phyloP scores from a whole-genome alignment of 2,888 invertebrate genomes.

The Mesochorus sp. region DNA sequence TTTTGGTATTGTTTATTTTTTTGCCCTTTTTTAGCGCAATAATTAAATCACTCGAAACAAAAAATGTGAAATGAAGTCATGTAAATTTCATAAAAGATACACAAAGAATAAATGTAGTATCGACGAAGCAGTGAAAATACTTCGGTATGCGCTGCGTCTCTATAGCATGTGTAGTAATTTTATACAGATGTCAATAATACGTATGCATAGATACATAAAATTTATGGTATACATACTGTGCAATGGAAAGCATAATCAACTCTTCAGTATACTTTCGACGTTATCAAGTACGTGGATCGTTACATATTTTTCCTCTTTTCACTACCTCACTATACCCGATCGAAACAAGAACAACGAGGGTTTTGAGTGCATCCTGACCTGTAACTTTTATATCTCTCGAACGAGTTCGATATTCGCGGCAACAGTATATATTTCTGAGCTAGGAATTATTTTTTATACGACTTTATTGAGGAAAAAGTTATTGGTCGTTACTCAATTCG shows the following conservation, averaged over 20 bases:
- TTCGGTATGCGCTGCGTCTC: no score
- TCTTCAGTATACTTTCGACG: not conserved
- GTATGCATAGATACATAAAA: not conserved
- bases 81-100: no score
- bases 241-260: conserved; percentile 18
- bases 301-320: conserved; percentile 23
- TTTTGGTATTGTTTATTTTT: no score
- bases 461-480: no score
- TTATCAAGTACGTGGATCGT: conserved; percentile 22
- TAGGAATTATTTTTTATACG: no score
- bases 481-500: no score
- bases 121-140: conserved; percentile 3
- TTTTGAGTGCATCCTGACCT: no score
- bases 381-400: not conserved
- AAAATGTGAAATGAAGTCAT: no score
- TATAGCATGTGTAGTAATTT: not conserved
- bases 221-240: not conserved
- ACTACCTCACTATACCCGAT: not conserved
- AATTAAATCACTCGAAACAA: no score
- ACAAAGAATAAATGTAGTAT: conserved; percentile 17
- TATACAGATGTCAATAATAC: conserved; percentile 6
- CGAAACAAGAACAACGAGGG: not conserved
- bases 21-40: no score
- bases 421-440: not conserved
- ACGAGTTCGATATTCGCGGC: not conserved